These are phyloP conservation scores for Anguilla pacifica DNA, from an alignment of 2,797 vertebrate genomes.

Conservation along the genomic window DNA sequence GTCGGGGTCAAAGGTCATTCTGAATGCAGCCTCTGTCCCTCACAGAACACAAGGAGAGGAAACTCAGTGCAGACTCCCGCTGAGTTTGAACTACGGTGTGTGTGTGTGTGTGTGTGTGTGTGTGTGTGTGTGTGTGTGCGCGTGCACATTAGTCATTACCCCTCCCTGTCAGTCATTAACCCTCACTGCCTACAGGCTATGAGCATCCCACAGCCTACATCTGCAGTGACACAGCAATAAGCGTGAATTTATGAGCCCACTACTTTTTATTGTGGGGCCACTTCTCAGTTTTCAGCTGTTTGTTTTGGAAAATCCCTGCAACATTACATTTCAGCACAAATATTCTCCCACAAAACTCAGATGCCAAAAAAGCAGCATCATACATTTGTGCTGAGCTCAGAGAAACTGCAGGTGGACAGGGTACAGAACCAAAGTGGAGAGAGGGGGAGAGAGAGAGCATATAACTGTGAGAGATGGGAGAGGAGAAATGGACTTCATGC, in stretches of 20 bases:
- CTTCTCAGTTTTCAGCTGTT: not conserved
- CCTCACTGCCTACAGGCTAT: too few relatives aligned
- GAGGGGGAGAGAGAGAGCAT: not conserved
- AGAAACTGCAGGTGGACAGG: not conserved
- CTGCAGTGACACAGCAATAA: too few relatives aligned
- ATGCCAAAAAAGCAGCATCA: not conserved
- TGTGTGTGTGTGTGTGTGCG: not conserved
- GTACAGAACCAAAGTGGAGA: not conserved
- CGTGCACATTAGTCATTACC: too few relatives aligned
- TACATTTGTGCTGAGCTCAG: not conserved
- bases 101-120: too few relatives aligned
- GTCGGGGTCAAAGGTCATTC: not conserved
- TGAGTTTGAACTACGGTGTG: not conserved
- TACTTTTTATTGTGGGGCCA: not conserved
- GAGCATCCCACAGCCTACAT: too few relatives aligned
- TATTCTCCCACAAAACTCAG: not conserved
- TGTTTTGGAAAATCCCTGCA: not conserved
- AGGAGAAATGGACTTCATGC: not conserved
- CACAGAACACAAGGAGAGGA: slow-evolving; percentile 10
- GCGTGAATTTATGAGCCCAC: too few relatives aligned
- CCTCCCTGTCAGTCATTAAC: too few relatives aligned
- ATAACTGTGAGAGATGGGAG: not conserved
- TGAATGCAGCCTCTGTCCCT: not conserved
- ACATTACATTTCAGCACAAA: not conserved
- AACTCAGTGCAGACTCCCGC: not conserved